Conservation (phyloP, 2,888 invertebrate genomes). For the Diarsia rubi region DNA sequence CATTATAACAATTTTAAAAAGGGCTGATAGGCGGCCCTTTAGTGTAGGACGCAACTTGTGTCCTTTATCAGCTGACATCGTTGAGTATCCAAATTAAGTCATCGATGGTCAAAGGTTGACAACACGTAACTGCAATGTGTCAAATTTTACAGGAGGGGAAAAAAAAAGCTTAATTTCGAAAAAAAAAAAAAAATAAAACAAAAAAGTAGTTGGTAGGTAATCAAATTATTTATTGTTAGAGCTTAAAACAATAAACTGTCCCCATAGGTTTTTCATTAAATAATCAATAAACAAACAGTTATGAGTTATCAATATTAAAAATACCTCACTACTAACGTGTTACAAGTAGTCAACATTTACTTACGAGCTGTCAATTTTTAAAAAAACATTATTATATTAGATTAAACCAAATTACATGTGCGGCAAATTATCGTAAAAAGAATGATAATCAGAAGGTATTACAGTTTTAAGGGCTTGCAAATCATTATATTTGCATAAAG, state of each 20-base stretch:
- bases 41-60: too few species aligned
- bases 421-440: neutral
- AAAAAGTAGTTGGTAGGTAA: slow-evolving; percentile 2
- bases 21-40: too few species aligned
- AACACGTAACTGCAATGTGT: too few species aligned
- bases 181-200: neutral
- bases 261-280: slow-evolving; percentile 13
- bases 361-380: too few species aligned
- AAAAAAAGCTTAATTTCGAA: neutral
- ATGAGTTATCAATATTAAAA: neutral
- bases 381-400: too few species aligned
- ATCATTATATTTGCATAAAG: slow-evolving; percentile 2
- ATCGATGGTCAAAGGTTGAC: too few species aligned
- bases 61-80: too few species aligned
- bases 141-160: neutral
- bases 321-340: too few species aligned
- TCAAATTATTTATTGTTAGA: slow-evolving; percentile 15
- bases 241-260: neutral
- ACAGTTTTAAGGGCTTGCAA: slow-evolving; percentile 12
- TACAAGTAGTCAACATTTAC: too few species aligned
- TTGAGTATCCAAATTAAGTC: too few species aligned
- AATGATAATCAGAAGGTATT: slow-evolving; percentile 1
- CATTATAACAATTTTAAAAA: too few species aligned
- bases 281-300: neutral
- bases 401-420: too few species aligned